These are phyloP conservation scores for Pantelozetes paolii DNA, from an alignment of 2,888 invertebrate species.

Conservation along the genomic window DNA sequence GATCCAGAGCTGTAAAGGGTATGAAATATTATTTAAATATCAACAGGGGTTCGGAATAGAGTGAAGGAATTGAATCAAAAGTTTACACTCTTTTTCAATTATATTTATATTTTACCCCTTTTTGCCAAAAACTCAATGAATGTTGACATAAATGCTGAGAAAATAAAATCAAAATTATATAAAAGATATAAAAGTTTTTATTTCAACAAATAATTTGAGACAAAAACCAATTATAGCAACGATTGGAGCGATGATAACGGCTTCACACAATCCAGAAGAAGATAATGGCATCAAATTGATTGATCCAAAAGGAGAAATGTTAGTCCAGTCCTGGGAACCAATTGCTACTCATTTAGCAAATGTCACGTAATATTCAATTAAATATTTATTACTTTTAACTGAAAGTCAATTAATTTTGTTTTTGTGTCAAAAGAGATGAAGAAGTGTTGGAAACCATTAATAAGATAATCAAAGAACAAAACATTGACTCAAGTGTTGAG, in stretches of 20 bases:
- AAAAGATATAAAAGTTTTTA: too few species aligned
- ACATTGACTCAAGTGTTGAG: constrained; percentile 24
- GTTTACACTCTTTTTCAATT: not conserved
- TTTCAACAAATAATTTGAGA: not conserved
- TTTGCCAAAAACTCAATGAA: too few species aligned
- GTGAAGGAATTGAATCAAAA: not conserved
- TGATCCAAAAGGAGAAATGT: constrained; percentile 94
- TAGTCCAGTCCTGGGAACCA: constrained; percentile 84
- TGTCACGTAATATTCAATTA: constrained; percentile 56
- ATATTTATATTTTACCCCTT: not conserved
- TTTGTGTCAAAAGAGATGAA: constrained; percentile 7
- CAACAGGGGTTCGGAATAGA: not conserved
- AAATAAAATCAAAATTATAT: too few species aligned
- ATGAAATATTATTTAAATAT: constrained; percentile 47
- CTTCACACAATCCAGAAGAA: constrained; percentile 92
- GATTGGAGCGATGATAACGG: constrained; percentile 98
- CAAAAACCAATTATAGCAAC: constrained; percentile 52
- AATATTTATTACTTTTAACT: constrained; percentile 6
- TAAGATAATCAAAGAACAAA: constrained; percentile 14
- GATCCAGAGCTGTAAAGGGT: constrained; percentile 78
- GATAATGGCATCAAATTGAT: constrained; percentile 96
- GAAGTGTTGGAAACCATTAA: constrained; percentile 33
- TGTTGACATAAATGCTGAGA: too few species aligned
- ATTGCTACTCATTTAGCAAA: constrained; percentile 83
- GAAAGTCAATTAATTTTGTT: constrained; percentile 16